A percentile compares a stretch with the other conserved stretches of the same genome.
Evolutionary conservation across 2,888 invertebrate genomes (phyloP).

Genomic region (Acanthosepion lycidas): DNA sequence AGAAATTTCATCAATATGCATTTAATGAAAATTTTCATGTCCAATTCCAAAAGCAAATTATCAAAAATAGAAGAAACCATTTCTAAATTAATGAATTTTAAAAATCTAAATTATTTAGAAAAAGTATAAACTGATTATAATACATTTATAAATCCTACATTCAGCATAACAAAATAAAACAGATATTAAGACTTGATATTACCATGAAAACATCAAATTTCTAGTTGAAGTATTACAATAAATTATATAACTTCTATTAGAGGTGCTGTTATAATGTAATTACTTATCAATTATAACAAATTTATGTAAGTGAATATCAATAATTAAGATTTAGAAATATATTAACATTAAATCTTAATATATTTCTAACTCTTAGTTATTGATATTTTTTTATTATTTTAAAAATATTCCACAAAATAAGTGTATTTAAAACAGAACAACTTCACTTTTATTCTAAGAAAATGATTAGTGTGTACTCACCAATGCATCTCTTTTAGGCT

Average conservation of each 20-base stretch:
- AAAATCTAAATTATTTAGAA: background rate
- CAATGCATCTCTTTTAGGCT: slow-evolving; percentile 78
- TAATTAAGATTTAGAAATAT: too few relatives aligned
- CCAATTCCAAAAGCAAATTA: background rate
- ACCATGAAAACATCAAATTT: too few relatives aligned
- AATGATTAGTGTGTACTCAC: slow-evolving; percentile 67
- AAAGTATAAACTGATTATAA: background rate
- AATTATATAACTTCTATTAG: background rate
- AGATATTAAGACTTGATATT: too few relatives aligned
- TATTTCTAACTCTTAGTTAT: too few relatives aligned
- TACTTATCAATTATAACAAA: too few relatives aligned
- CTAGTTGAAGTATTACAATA: background rate
- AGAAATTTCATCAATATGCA: slow-evolving; percentile 15
- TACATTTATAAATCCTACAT: too few relatives aligned
- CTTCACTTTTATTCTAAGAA: background rate
- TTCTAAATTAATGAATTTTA: background rate
- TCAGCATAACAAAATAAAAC: too few relatives aligned
- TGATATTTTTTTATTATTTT: background rate
- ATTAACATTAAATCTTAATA: too few relatives aligned
- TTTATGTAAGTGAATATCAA: too few relatives aligned
- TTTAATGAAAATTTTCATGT: background rate
- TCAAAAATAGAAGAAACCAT: background rate
- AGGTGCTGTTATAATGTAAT: too few relatives aligned
- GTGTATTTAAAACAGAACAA: background rate
- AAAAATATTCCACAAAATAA: background rate